Base-by-base conservation (phyloP, 1,140 invertebrate species). In the Drosophila persimilis region DNA sequence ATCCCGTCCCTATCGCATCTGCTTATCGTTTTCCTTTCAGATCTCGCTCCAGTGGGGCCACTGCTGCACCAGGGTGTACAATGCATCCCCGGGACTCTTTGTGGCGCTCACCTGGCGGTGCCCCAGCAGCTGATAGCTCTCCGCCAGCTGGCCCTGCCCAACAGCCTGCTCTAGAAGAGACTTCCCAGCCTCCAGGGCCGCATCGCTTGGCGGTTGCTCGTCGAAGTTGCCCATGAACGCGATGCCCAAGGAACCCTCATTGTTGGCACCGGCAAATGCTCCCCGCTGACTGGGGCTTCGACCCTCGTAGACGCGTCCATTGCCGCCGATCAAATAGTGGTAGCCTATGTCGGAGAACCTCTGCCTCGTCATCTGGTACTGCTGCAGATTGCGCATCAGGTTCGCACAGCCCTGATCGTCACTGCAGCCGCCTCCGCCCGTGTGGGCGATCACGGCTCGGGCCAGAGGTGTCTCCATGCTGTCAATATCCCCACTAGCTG, bases 281-380 rank as follows among this genome's bases (percentile, higher is more conserved):
- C 94, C 94, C 0, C 92, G 78, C 3, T 76, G 74, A 29, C 92
- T 90, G 92, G 94, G 94, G 5, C 93, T 94, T 15, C 95, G 92
- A 11, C 94, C 95, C 73, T 94, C 93, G 76, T 95, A 95, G 0
- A 93, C 92, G 13, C 92, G 93, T 0, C 94, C 94, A 86, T 95
- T 95, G 31, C 93, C 93, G 3, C 94, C 95, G 41, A 95, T 93
- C 26, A 95, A 62, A 70, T 95, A 95, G 67, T 92, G 94, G 64
- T 94, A 95, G 2, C 92, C 93, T 13, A 95, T 94, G 64, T 95
- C 94, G 31, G 77, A 83, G 90, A 94, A 54, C 77, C 80, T 6
- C 66, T 75, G 6, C 48, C 57, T 29, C 2, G 92, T 91, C 74
- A 94, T 92, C 60, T 94, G 94, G 3, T 91, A 91, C 6, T 92